A percentile compares a stretch with the other conserved stretches of the same genome.
Evolutionary conservation across 2,888 invertebrate genomes (phyloP).

Genomic region (Lydus trimaculatus): DNA sequence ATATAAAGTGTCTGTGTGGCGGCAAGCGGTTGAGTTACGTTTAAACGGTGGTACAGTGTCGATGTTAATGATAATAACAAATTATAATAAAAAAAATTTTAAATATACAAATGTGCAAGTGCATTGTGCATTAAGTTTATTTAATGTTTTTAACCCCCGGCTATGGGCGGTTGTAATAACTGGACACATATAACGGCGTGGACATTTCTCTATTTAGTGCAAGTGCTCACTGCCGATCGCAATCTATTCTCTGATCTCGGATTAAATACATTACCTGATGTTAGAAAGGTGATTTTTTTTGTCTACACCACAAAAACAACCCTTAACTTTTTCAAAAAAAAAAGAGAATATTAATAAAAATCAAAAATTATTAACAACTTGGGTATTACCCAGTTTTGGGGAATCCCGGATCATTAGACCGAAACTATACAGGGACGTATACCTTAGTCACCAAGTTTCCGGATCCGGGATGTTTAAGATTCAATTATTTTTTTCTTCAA

Average conservation of each 20-base stretch:
- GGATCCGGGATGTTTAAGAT: slow-evolving; percentile 1
- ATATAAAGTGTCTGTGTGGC: slow-evolving; percentile 52
- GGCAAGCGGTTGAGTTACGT: slow-evolving; percentile 49
- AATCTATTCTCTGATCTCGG: slow-evolving; percentile 54
- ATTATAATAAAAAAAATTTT: slow-evolving; percentile 37
- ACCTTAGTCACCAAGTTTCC: slow-evolving; percentile 14
- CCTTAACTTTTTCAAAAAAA: not conserved
- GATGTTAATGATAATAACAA: slow-evolving; percentile 39
- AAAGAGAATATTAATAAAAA: not conserved
- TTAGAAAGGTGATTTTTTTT: slow-evolving; percentile 49
- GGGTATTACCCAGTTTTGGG: slow-evolving; percentile 45
- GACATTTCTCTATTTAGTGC: slow-evolving; percentile 53
- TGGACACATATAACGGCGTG: slow-evolving; percentile 53
- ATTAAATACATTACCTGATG: slow-evolving; percentile 52
- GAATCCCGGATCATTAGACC: slow-evolving; percentile 44
- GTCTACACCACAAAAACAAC: slow-evolving; percentile 9
- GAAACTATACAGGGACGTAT: slow-evolving; percentile 28
- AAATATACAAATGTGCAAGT: slow-evolving; percentile 45
- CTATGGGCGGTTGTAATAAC: slow-evolving; percentile 55
- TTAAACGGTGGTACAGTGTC: slow-evolving; percentile 38
- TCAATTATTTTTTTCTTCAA: not conserved
- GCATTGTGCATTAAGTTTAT: slow-evolving; percentile 39
- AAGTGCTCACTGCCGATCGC: slow-evolving; percentile 45
- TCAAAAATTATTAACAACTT: slow-evolving; percentile 34
- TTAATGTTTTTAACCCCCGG: slow-evolving; percentile 53